Evolutionary conservation across 1,140 invertebrate species (phyloP), one percentile per base, ranked within the genome.

Genomic region (Panagrolaimus sp.): DNA sequence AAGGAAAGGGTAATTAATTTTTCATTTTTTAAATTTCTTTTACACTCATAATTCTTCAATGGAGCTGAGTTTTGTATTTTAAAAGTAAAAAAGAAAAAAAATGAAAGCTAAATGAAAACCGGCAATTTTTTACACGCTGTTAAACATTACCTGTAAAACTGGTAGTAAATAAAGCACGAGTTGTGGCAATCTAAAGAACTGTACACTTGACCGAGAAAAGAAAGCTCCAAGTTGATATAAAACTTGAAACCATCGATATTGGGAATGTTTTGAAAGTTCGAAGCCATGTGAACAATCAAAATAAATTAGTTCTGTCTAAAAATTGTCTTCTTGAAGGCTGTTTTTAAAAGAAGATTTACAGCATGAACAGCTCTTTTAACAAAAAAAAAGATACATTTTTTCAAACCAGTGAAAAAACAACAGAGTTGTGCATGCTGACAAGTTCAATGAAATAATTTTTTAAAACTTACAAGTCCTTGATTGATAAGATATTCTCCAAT

Each of bases 401-500:
- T n/a, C n/a, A n/a, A n/a, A n/a, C n/a, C n/a, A n/a, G n/a, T n/a
- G n/a, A n/a, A n/a, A n/a, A n/a, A n/a, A n/a, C n/a, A n/a, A n/a
- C n/a, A n/a, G n/a, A n/a, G n/a, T n/a, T n/a, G n/a, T n/a, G n/a
- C n/a, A n/a, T n/a, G n/a, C n/a, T n/a, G n/a, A n/a, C n/a, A n/a
- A n/a, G n/a, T n/a, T n/a, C n/a, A n/a, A n/a, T n/a, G n/a, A n/a
- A n/a, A n/a, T n/a, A n/a, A n/a, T n/a, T 72, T 89, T 91, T 78
- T 90, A 87, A 13, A 27, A 72, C 65, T 68, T 27, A 91, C 91
- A 85, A 92, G 84, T 75, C 91, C 91, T 84, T 92, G 91, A 85
- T 93, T 93, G 71, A 93, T 93, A 72, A 92, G 90, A 84, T 93
- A 93, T 78, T 93, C 91, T 72, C 90, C 91, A 72, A 91, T 87